Percentiles rank a stretch among this genome's conserved stretches.
These are phyloP conservation scores for Phengaris arion DNA, from an alignment of 2,888 invertebrate genomes.

Conservation along the genomic window DNA sequence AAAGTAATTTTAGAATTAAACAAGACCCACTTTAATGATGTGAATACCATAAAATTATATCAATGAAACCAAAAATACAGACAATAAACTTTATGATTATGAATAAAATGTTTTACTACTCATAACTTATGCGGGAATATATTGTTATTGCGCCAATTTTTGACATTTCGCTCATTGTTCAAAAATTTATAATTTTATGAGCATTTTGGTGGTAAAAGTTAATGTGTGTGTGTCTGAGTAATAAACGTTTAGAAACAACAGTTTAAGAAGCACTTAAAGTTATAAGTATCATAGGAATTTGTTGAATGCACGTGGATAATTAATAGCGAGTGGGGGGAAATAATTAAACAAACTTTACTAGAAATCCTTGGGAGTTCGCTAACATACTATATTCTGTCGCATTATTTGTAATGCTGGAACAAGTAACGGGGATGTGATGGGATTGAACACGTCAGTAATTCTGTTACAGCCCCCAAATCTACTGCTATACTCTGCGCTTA, in stretches of 20 bases:
- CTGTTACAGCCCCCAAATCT: not conserved
- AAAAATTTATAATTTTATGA: conserved; percentile 18
- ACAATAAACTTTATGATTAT: conserved; percentile 22
- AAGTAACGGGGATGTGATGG: not conserved
- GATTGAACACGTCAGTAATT: not conserved
- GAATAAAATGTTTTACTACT: conserved; percentile 18
- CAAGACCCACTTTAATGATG: not conserved
- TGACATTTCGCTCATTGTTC: conserved; percentile 22
- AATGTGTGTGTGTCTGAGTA: conserved; percentile 1
- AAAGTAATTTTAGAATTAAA: not conserved
- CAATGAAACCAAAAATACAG: conserved; percentile 17
- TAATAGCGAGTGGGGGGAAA: not conserved
- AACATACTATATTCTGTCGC: not conserved
- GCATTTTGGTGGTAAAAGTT: conserved; percentile 12
- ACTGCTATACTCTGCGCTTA: not conserved
- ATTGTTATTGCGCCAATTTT: conserved; percentile 24
- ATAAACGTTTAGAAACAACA: conserved; percentile 7
- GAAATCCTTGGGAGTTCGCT: not conserved
- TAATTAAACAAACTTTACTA: not conserved
- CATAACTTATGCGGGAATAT: conserved; percentile 6
- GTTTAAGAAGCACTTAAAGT: conserved; percentile 10
- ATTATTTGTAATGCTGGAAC: not conserved
- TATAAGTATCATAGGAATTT: conserved; percentile 13
- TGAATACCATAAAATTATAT: conserved; percentile 16
- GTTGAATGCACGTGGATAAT: not conserved